Evolutionary conservation across 92 coral and sea anemone species (phyloP).

Genomic region (Paragorgia papillata): DNA sequence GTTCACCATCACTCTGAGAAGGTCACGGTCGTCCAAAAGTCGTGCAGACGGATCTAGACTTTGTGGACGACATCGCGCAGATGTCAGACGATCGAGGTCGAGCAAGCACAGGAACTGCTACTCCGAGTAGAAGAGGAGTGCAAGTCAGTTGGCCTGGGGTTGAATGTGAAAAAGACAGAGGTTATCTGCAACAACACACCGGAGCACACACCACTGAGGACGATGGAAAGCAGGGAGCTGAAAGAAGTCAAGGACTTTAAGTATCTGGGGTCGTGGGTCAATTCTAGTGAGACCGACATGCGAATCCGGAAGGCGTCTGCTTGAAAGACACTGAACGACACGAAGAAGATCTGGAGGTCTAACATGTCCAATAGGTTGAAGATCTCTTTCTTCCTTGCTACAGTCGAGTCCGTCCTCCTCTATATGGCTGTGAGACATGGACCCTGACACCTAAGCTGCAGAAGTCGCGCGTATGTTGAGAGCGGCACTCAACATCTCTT

Average conservation of each 20-base stretch:
- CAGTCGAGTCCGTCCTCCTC: conserved; percentile 49
- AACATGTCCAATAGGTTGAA: conserved; percentile 14
- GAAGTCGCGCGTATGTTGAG: conserved; percentile 33
- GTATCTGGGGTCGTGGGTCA: too few species aligned
- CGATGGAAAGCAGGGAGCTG: not conserved
- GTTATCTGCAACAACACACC: too few species aligned
- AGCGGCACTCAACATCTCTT: conserved; percentile 27
- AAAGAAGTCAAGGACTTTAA: conserved; percentile 48
- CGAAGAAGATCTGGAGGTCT: conserved; percentile 52
- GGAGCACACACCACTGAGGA: too few species aligned
- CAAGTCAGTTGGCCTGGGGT: not conserved
- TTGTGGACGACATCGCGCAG: conserved; percentile 28
- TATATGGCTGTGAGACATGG: conserved; percentile 52
- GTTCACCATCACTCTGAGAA: too few species aligned
- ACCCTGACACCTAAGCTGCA: conserved; percentile 19
- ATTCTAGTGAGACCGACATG: too few species aligned
- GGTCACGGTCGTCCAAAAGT: too few species aligned
- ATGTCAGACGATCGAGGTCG: conserved; percentile 19
- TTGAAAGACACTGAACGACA: conserved; percentile 46
- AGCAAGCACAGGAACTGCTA: conserved; percentile 25
- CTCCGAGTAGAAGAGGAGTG: conserved; percentile 2
- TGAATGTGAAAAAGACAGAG: too few species aligned
- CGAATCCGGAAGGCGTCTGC: conserved; percentile 19
- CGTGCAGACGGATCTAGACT: not conserved
- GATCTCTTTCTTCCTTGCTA: conserved; percentile 18